Percentiles rank a stretch among this genome's conserved stretches.
Evolutionary conservation across 2,113 vertebrate genomes (phyloP).

Genomic region (Nestor notabilis): DNA sequence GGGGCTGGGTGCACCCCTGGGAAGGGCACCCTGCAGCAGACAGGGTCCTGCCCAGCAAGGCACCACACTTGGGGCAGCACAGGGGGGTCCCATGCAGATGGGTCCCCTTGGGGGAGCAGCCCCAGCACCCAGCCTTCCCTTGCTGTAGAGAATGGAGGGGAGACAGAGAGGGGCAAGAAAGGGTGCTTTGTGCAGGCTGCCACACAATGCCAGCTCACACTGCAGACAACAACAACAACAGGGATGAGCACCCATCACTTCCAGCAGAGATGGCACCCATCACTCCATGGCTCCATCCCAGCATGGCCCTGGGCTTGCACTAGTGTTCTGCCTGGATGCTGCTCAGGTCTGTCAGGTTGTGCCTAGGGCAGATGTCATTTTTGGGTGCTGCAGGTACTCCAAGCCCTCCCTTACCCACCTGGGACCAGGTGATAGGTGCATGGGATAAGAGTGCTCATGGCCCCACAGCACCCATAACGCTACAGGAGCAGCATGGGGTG

Average conservation of each 20-base stretch:
- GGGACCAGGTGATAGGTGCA: not conserved
- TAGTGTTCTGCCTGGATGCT: rapidly evolving
- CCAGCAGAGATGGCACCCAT: not conserved
- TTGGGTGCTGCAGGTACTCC: rapidly evolving
- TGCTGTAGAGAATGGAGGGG: not conserved
- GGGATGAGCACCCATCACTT: not conserved
- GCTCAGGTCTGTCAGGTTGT: not conserved
- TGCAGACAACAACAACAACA: not conserved
- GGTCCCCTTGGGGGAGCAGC: not conserved
- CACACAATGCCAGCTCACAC: slow-evolving; percentile 29
- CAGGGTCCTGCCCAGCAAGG: not conserved
- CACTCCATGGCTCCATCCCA: not conserved
- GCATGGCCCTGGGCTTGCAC: rapidly evolving
- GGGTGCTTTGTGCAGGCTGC: not conserved
- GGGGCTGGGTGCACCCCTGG: rapidly evolving
- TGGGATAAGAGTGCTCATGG: not conserved
- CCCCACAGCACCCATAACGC: not conserved
- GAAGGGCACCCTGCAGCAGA: not conserved
- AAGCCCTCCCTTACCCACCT: not conserved
- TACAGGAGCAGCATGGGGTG: not conserved
- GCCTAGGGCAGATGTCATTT: not conserved
- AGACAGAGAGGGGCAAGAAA: not conserved
- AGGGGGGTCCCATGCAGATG: not conserved
- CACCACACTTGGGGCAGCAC: not conserved
- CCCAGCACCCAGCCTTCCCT: not conserved